Evolutionary conservation across 30 jellyfish, hydroid and myxozoan genomes (phyloP).

Genomic region (Chrysaora quinquecirrha): DNA sequence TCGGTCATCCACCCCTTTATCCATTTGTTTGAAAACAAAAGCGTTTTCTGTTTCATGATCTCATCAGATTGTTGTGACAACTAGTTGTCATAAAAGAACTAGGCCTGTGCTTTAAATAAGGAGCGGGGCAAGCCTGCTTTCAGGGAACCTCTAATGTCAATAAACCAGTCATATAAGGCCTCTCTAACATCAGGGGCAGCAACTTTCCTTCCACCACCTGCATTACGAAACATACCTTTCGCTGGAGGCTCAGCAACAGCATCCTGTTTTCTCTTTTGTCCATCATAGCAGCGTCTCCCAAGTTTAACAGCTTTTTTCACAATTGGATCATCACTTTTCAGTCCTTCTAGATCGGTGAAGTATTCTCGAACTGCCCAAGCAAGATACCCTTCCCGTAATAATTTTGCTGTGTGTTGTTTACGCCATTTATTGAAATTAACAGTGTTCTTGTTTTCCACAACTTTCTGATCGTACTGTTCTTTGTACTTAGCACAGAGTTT

Average conservation of each 20-base stretch:
- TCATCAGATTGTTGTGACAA: no score
- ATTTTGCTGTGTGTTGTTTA: background rate
- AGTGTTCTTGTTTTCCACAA: background rate
- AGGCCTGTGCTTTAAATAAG: background rate
- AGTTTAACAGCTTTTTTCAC: background rate
- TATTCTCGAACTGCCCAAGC: background rate
- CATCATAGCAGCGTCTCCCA: background rate
- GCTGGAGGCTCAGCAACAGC: background rate
- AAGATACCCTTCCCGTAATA: background rate
- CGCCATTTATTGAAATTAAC: background rate
- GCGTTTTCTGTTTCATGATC: no score
- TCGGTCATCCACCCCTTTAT: no score
- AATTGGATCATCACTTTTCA: background rate
- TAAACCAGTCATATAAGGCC: background rate
- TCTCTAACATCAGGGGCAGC: background rate
- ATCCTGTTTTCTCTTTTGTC: background rate
- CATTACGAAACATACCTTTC: background rate
- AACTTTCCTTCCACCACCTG: background rate
- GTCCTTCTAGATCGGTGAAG: background rate
- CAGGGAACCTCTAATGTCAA: background rate
- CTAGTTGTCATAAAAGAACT: no score
- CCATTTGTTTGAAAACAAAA: no score
- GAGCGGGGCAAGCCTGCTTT: background rate
- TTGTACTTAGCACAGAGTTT: background rate
- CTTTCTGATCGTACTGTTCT: background rate